Base-by-base conservation (phyloP, 2,113 vertebrate genomes). In the Neodon shergylaensis region DNA sequence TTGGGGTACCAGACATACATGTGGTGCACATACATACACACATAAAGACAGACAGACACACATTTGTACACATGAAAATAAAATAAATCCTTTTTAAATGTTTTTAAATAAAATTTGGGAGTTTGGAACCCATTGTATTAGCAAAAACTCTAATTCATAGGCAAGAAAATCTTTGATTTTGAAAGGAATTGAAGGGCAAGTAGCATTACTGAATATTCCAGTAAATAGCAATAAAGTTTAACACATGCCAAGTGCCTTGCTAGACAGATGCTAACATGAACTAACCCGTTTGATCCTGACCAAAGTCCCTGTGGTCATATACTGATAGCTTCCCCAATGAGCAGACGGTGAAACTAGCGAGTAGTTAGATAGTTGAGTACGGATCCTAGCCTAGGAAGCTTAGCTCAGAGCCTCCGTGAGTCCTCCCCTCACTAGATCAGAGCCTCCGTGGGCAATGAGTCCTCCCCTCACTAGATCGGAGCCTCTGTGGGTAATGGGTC, bases 101-200 rank as follows among this genome's bases (percentile, higher is more conserved):
- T 42, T 42, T 39, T 39, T 63, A 16, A 21, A 44, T 85, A 42
- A 68, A 77, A 58, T 10, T 68, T 76, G 88, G 42, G 63, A 83
- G 16, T 31, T 7, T 26, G 31, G n/a, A 73, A 47, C 49, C 21
- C 47, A 28, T 31, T 63, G 33, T 9, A 3, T 84, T 79, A 52
- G 78, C n/a, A 47, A n/a, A 22, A 36, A 31, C 61, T 84, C 44
- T 47, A 3, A 61, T 66, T 79, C 88, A 92, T 44, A 68, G 61
- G 22, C 26, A 63, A 63, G 84, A 93, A 81, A 90, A 79, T n/a
- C 77, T 92, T n/a, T 28, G 19, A 93, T 63, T 87, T 54, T 91
- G 39, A 76, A 72, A 73, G 17, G 66, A 81, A 82, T 13, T 54
- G 42, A 81, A 22, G 22, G 31, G 0, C 36, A 72, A 33, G 19